Base-by-base conservation (phyloP, 2,888 invertebrate species). In the Priocnemis perturbator region DNA sequence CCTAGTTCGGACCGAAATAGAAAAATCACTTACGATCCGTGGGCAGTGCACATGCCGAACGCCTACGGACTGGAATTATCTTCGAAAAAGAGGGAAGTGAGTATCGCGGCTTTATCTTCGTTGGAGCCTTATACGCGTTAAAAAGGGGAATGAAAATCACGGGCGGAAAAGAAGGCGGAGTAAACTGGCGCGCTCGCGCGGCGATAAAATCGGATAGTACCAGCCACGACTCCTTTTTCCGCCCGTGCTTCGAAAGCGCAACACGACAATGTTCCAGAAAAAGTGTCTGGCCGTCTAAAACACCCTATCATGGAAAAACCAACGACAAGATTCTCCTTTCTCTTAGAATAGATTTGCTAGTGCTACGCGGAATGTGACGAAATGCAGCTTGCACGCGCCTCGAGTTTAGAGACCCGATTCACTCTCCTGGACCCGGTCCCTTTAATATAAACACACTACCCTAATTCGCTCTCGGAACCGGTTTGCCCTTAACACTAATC, bases 321-420 rank as follows among this genome's bases (percentile, higher is more conserved):
- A 37, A 9, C 37, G 37, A 30, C 26, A 9, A 11, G 37, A 56
- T 30, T 37, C 19, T 15, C n/a, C 9, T 17, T 37, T 30, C 26
- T n/a, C 14, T 9, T 4, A 7, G 37, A 56, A 56, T 2, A 56
- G 56, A 14, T n/a, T 30, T 17, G 19, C 56, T 56, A 37, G 9
- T 48, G 30, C 4, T 37, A 59, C 45, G 61, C 5, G 68, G 61
- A 75, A 71, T 64, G 63, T 64, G 48, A 68, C 26, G 11, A 71
- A 66, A 71, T 71, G 52, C 69, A 62, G 7, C 20, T 30, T 61
- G 64, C 60, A 64, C 63, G 45, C 53, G 37, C 37, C 4, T 37
- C 37, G 37, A 37, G 1, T 37, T 11, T 26, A 26, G 26, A 11
- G 37, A 37, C 37, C 14, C 37, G 7, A 37, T 37, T 11, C 14